Conservation (phyloP, 2,888 invertebrate species). For the Lepidocyrtoides sp. region DNA sequence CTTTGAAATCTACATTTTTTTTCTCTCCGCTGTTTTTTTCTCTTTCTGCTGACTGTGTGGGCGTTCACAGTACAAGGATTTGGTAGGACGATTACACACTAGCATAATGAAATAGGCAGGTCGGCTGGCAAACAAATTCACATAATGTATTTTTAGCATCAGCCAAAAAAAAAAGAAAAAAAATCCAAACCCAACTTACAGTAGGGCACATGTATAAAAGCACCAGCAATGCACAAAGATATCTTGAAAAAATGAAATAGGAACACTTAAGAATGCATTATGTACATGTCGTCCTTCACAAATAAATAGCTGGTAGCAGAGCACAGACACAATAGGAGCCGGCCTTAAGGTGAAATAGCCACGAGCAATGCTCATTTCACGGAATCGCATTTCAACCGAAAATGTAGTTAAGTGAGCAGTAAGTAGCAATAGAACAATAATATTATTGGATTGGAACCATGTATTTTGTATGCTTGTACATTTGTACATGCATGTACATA, state of each 20-base stretch:
- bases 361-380: slow-evolving; percentile 64
- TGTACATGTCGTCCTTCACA: slow-evolving; percentile 37
- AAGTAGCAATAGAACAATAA: too few species aligned
- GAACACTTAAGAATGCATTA: slow-evolving; percentile 14
- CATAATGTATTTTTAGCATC: slow-evolving; percentile 46
- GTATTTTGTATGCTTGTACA: too few species aligned
- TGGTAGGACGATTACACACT: slow-evolving; percentile 38
- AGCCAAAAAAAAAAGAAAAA: slow-evolving; percentile 16
- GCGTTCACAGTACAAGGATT: slow-evolving; percentile 48
- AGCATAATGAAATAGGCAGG: slow-evolving; percentile 28
- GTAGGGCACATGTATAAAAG: too few species aligned
- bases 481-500: neutral
- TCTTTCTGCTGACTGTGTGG: slow-evolving; percentile 53
- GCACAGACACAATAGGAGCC: slow-evolving; percentile 19
- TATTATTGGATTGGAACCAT: too few species aligned
- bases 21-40: neutral
- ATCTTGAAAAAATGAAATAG: slow-evolving; percentile 22
- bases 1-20: slow-evolving; percentile 57
- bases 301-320: slow-evolving; percentile 30
- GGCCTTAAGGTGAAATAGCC: slow-evolving; percentile 60
- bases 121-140: slow-evolving; percentile 13
- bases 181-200: too few species aligned
- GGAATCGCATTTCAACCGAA: slow-evolving; percentile 53
- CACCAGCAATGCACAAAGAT: too few species aligned
- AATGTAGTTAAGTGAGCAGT: too few species aligned